phyloP scores from a whole-genome alignment of 2,113 vertebrate genomes.

The Zosterops borbonicus region DNA sequence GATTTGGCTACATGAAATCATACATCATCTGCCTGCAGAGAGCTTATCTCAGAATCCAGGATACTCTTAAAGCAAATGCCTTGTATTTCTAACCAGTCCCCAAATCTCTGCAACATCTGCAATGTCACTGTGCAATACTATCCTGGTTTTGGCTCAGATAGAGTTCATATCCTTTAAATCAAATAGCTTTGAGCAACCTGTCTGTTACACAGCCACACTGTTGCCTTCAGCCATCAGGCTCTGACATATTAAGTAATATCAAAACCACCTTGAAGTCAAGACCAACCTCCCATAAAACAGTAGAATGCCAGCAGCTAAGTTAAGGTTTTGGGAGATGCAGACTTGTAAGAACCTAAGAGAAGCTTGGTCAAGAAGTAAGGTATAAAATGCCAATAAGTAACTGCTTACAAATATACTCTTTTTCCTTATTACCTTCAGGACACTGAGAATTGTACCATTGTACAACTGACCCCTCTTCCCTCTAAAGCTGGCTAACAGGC shows the following conservation, averaged over 20 bases:
- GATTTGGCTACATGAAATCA: background rate
- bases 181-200: background rate
- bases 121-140: background rate
- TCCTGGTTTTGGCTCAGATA: background rate
- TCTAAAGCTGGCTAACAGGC: background rate
- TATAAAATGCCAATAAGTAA: background rate
- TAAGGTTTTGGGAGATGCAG: background rate
- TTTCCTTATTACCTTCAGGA: background rate
- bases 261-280: background rate
- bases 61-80: background rate
- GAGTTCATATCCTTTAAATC: background rate
- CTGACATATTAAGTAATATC: background rate
- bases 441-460: accelerated
- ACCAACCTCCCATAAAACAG: background rate
- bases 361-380: background rate
- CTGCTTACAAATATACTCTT: background rate
- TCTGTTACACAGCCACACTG: background rate
- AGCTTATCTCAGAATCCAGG: slow-evolving; percentile 4
- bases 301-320: background rate
- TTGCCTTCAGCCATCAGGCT: background rate
- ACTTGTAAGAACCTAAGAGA: background rate
- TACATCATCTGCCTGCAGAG: background rate
- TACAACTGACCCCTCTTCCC: background rate
- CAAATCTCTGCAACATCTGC: background rate
- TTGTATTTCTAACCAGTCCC: background rate